phyloP scores from a whole-genome alignment of 2,113 vertebrate species.

The Mus pahari region DNA sequence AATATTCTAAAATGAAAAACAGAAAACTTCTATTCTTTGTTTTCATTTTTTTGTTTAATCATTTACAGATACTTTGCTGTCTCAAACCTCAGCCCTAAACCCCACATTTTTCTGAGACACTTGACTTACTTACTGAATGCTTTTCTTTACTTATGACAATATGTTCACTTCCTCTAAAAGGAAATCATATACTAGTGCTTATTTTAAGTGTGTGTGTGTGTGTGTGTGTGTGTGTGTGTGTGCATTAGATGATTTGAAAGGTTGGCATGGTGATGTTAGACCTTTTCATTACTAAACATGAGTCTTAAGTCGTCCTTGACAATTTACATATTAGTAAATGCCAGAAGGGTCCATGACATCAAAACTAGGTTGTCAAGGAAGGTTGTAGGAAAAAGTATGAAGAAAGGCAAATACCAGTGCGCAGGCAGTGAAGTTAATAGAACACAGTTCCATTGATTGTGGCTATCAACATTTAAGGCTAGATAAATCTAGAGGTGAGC shows the following conservation, averaged over 20 bases:
- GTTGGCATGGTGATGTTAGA: background rate
- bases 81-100: background rate
- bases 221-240: no score
- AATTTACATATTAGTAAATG: background rate
- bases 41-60: background rate
- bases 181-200: conserved; percentile 22
- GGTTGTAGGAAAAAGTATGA: background rate
- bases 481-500: background rate
- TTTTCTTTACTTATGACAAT: background rate
- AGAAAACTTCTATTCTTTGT: background rate
- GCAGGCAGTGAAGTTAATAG: background rate
- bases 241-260: background rate
- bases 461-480: background rate
- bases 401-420: background rate
- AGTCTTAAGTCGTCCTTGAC: background rate
- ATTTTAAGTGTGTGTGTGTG: background rate
- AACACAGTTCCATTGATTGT: background rate
- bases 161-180: background rate
- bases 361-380: background rate
- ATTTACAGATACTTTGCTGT: background rate
- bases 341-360: background rate
- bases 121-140: background rate
- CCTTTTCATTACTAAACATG: conserved; percentile 14
- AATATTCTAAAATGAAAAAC: background rate
- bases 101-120: conserved; percentile 4